Base-by-base conservation (phyloP, 1,140 invertebrate genomes). In the Cydia fagiglandana region DNA sequence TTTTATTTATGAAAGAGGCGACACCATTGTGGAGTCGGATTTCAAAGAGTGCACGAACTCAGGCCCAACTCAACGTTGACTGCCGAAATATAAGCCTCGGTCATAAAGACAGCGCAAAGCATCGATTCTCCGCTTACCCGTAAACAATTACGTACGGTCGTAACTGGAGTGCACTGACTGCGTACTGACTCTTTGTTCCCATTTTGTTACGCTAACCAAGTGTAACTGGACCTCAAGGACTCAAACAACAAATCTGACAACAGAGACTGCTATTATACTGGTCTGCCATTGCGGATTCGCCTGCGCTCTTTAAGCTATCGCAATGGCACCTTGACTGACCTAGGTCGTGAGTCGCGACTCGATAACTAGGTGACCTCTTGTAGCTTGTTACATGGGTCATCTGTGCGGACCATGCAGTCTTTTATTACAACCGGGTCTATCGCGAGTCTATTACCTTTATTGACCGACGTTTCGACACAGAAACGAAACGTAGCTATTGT, bases 331-430 rank as follows among this genome's bases (percentile, higher is more conserved):
- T 38, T 17, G 66, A 34, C 66, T 70, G 66, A 38, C 66, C 66
- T 45, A 70, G 66, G 66, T 70, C 66, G 34, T 70, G 38, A 70
- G 66, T 41, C 66, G 34, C 34, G 30, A 38, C 66, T 38, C 15
- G 66, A 70, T 70, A 70, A 70, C 66, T 70, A 70, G 66, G 66
- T 70, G 66, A 66, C 64, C 66, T 24, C 66, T 70, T 34, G 28
- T 68, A 68, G 12, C 30, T 34, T n/a, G 66, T 38, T 66, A 66
- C 64, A 66, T 34, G 66, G 30, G n/a, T 70, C 30, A 17, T 70
- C 66, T 61, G 53, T 61, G 53, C n/a, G 53, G 53, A 61, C 17
- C 53, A n/a, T 61, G 53, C 17, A 20, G 53, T 61, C 53, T 24
- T 24, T 24, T 24, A 24, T 56, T 30, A 30, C 30, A 30, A 30